A percentile compares a stretch with the other conserved stretches of the same genome.
Conservation (phyloP, 2,113 vertebrate species). For the Ailurus styani region DNA sequence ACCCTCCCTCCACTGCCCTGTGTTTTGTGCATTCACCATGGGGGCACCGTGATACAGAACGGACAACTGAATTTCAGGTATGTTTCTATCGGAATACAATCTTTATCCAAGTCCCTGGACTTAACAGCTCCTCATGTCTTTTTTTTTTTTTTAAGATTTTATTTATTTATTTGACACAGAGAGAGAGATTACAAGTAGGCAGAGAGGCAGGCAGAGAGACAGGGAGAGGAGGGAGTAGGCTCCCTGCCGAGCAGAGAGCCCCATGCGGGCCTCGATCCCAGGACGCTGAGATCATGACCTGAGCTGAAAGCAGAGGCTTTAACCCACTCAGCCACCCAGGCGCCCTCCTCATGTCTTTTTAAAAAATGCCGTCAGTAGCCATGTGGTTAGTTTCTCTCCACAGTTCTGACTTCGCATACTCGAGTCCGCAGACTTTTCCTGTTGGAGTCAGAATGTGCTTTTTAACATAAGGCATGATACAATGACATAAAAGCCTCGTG, state of each 20-base stretch:
- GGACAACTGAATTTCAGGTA: not conserved
- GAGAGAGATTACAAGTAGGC: too few relatives aligned
- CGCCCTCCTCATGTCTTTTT: not conserved
- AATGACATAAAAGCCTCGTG: not conserved
- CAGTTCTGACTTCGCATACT: not conserved
- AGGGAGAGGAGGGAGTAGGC: too few relatives aligned
- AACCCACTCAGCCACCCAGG: too few relatives aligned
- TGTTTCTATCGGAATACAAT: not conserved
- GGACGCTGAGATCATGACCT: too few relatives aligned
- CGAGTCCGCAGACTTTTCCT: not conserved
- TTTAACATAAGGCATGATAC: not conserved
- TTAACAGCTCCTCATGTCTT: not conserved
- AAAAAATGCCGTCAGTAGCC: not conserved
- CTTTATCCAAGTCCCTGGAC: not conserved
- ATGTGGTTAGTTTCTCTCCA: not conserved
- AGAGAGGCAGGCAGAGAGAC: too few relatives aligned
- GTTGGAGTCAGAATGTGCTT: not conserved
- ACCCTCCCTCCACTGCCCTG: not conserved
- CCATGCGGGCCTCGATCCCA: too few relatives aligned
- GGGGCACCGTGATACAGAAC: not conserved
- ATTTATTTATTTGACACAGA: too few relatives aligned
- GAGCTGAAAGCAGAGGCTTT: too few relatives aligned
- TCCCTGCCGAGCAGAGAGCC: too few relatives aligned
- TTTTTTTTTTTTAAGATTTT: too few relatives aligned
- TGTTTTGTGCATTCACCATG: not conserved